Percentiles rank a stretch among this genome's conserved stretches.
These are phyloP conservation scores for Tipula lateralis DNA, from an alignment of 2,888 invertebrate genomes.

Conservation along the genomic window DNA sequence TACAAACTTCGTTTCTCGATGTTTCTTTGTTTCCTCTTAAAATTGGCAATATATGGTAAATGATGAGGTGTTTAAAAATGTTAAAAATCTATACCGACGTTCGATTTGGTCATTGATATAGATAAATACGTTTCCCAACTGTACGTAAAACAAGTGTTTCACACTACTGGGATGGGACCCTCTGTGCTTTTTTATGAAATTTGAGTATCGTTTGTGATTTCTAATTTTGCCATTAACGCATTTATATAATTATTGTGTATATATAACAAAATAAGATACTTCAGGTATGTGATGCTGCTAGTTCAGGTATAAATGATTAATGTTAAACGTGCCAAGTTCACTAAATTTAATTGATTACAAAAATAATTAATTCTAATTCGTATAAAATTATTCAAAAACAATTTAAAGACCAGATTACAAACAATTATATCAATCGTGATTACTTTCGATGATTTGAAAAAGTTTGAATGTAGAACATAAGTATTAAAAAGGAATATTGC, in stretches of 20 bases:
- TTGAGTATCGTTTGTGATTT: neutral
- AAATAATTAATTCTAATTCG: neutral
- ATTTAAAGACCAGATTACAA: neutral
- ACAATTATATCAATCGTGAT: neutral
- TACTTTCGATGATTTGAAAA: neutral
- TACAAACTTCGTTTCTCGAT: too few relatives aligned
- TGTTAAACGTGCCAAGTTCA: neutral
- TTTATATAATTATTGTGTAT: neutral
- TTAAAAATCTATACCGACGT: too few relatives aligned
- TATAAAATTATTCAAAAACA: neutral
- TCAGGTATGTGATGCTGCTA: too few relatives aligned
- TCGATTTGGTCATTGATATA: too few relatives aligned
- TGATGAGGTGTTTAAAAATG: too few relatives aligned
- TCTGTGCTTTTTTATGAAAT: too few relatives aligned
- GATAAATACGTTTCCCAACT: too few relatives aligned
- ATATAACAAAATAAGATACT: neutral
- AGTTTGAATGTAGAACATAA: neutral
- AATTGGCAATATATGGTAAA: too few relatives aligned
- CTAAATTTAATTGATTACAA: neutral
- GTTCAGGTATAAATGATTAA: neutral
- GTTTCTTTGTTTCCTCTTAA: too few relatives aligned
- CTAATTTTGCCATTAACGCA: neutral
- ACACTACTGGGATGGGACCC: too few relatives aligned
- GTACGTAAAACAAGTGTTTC: too few relatives aligned
- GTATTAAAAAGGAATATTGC: neutral